These are phyloP conservation scores for Dendropsophus ebraccatus DNA, from an alignment of 2,113 vertebrate species.

Conservation along the genomic window DNA sequence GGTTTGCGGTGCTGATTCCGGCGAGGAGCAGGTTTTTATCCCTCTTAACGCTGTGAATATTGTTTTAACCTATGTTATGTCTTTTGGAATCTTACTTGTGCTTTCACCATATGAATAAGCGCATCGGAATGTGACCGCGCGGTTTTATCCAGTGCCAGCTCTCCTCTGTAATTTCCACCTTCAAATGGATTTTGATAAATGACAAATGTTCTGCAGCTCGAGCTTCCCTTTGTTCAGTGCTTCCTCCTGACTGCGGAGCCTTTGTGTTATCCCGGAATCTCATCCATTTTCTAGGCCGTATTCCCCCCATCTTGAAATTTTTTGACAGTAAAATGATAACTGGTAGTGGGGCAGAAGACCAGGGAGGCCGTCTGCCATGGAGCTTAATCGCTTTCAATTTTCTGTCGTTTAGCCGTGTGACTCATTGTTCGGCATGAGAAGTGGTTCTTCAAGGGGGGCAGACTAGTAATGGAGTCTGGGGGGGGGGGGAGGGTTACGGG, in stretches of 20 bases:
- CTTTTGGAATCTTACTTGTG: conserved; percentile 52
- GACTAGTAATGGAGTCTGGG: background rate
- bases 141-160: conserved; percentile 55
- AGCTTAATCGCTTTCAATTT: conserved; percentile 47
- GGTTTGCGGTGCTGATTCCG: conserved; percentile 23
- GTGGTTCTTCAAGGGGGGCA: background rate
- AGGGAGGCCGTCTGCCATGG: background rate
- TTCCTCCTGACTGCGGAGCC: conserved; percentile 38
- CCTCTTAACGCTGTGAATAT: conserved; percentile 48
- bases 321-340: conserved; percentile 39
- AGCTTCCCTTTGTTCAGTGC: conserved; percentile 23
- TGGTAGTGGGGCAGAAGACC: conserved; percentile 1
- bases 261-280: conserved; percentile 32
- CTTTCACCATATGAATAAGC: conserved; percentile 50
- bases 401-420: background rate
- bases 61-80: conserved; percentile 57
- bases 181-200: conserved; percentile 56
- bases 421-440: background rate
- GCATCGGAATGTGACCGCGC: conserved; percentile 44
- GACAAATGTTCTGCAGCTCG: conserved; percentile 45
- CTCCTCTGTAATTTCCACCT: conserved; percentile 53
- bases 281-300: conserved; percentile 22
- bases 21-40: background rate
- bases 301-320: conserved; percentile 22
- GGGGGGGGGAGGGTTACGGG: too few species aligned